Percentiles rank a stretch among this genome's conserved stretches.
These are phyloP conservation scores for Synodontis membranacea DNA, from an alignment of 2,113 vertebrate genomes.

Conservation along the genomic window DNA sequence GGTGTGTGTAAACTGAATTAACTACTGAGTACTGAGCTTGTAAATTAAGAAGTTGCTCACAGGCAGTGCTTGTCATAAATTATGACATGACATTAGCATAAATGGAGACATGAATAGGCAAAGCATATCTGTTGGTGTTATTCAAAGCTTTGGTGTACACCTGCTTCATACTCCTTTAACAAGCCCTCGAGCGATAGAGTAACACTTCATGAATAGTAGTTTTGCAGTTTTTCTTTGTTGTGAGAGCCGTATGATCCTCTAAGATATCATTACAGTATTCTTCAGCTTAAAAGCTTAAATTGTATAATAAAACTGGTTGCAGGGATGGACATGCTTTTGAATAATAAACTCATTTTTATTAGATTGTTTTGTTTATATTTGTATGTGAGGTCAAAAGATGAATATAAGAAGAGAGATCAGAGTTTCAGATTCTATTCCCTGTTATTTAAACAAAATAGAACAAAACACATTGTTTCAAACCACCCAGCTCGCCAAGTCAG, in stretches of 20 bases:
- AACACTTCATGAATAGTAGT: too few species aligned
- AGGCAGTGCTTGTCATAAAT: background rate
- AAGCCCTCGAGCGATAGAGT: background rate
- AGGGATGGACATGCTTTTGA: background rate
- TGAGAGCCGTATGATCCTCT: too few species aligned
- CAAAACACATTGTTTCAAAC: too few species aligned
- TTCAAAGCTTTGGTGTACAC: background rate
- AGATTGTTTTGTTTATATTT: constrained; percentile 6
- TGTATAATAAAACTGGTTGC: background rate
- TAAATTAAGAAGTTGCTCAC: background rate
- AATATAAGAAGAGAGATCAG: too few species aligned
- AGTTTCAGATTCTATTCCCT: too few species aligned
- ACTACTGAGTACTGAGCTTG: background rate
- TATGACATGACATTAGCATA: background rate
- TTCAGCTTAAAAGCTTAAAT: background rate
- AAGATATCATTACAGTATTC: background rate
- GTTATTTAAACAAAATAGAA: too few species aligned
- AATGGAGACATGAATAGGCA: background rate
- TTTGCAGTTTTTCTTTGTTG: background rate
- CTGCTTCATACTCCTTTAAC: background rate
- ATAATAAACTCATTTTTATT: background rate
- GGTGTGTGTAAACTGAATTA: background rate
- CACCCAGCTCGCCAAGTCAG: too few species aligned
- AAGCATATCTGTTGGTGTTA: background rate
- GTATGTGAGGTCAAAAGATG: too few species aligned